These are phyloP conservation scores for Dendrolimus pini DNA, from an alignment of 2,888 invertebrate genomes.

Conservation along the genomic window DNA sequence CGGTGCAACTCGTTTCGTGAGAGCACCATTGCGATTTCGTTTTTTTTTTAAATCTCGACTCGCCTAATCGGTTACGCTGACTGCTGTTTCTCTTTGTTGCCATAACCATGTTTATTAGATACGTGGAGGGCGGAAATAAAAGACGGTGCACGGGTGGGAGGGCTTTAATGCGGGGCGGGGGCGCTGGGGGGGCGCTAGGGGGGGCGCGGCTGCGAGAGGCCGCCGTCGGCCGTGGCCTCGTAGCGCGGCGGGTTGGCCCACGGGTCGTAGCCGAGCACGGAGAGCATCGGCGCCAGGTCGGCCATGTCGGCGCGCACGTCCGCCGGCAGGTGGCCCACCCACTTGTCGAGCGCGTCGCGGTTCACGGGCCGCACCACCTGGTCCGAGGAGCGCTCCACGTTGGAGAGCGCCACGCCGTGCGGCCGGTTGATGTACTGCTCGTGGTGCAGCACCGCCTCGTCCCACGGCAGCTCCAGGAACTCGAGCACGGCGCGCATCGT, in stretches of 20 bases:
- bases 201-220: conserved; percentile 19
- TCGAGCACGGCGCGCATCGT: conserved; percentile 92
- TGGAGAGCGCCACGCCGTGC: conserved; percentile 95
- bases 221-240: conserved; percentile 78
- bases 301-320: conserved; percentile 96
- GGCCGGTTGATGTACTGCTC: conserved; percentile 97
- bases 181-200: conserved; percentile 19
- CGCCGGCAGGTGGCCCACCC: conserved; percentile 92
- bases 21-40: too few species aligned
- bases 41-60: too few species aligned
- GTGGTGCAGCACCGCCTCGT: conserved; percentile 97
- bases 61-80: too few species aligned
- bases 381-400: conserved; percentile 97
- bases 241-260: conserved; percentile 97
- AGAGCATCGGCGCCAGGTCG: conserved; percentile 95
- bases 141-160: too few species aligned
- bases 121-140: too few species aligned
- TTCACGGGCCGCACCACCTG: conserved; percentile 99
- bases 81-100: too few species aligned
- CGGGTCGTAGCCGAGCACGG: conserved; percentile 95
- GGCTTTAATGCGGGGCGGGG: conserved; percentile 9
- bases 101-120: too few species aligned
- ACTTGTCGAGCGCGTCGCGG: conserved; percentile 94
- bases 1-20: too few species aligned
- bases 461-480: conserved; percentile 96